Conservation (phyloP, 1,140 invertebrate species). For the Condylostylus longicornis region DNA sequence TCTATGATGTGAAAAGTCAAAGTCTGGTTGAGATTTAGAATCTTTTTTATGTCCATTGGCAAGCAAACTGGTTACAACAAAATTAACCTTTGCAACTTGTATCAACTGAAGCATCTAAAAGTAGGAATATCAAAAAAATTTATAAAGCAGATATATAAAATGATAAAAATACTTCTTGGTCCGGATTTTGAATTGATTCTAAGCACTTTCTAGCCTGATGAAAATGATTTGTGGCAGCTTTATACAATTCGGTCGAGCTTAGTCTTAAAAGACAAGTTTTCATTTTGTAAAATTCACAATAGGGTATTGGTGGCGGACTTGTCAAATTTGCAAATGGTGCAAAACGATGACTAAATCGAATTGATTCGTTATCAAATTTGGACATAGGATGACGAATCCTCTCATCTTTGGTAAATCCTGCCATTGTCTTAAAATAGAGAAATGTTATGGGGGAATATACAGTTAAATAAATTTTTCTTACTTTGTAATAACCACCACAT, state of each 20-base stretch:
- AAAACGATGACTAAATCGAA: conserved; percentile 88
- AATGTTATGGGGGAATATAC: conserved; percentile 4
- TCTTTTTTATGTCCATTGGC: conserved; percentile 82
- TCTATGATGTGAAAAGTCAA: conserved; percentile 76
- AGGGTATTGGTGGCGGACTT: conserved; percentile 81
- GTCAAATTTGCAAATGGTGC: conserved; percentile 69
- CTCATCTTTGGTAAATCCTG: conserved; percentile 41
- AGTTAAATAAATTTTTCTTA: conserved; percentile 24
- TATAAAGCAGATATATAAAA: conserved; percentile 3
- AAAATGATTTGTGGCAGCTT: conserved; percentile 76
- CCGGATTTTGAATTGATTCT: conserved; percentile 59
- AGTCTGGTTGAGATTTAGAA: conserved; percentile 65
- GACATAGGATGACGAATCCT: conserved; percentile 57
- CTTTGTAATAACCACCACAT: conserved; percentile 90
- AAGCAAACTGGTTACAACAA: conserved; percentile 82
- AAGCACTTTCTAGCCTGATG: conserved; percentile 74
- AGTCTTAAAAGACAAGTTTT: conserved; percentile 28
- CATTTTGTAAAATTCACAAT: conserved; percentile 66
- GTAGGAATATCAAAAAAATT: conserved; percentile 5
- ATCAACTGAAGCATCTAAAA: conserved; percentile 66
- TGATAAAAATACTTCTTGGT: conserved; percentile 52
- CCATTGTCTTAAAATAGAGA: conserved; percentile 40
- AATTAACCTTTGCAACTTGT: conserved; percentile 86
- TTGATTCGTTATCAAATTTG: conserved; percentile 84
- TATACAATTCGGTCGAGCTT: conserved; percentile 42